Base-by-base conservation (phyloP, 1,140 invertebrate species). In the Drosophila navojoa region DNA sequence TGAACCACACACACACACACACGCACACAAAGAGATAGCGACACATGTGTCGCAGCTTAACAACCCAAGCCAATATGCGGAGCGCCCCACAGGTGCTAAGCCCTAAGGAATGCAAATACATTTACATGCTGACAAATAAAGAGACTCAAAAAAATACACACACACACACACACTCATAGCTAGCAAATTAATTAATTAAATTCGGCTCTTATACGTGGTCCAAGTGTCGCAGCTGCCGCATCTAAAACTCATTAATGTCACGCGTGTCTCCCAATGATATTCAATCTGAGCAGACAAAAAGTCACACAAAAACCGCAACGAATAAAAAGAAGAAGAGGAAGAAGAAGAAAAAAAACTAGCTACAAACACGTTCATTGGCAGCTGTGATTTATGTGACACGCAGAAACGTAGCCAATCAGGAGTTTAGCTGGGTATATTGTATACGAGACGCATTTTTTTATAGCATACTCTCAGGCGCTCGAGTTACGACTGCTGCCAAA, bases 111-210 rank as follows among this genome's bases (percentile, higher is more conserved):
- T 15, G 32, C 32, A 66, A 79, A 72, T 70, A 64, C 52, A 64
- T 69, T 74, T 64, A 53, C 66, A 66, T 79, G 59, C 63, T 19
- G 29, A 16, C 38, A 29, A 35, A 47, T 16, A 19, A 16, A 38
- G 7, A 29, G 42, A 38, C 35, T 3, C 35, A 38, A 11, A 11
- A 44, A 22, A 4, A 38, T 9, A 35, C 15, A 35, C 5, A 7
- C 13, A 7, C n/a, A 35, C 3, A 45, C 82, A 87, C 75, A 50
- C 52, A 62, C 58, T 71, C 76, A 81, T 71, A 87, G 81, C 78
- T 70, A 79, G 76, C 64, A 85, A 81, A 86, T 86, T 87, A 87
- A 86, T 86, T 86, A 86, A 86, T 86, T 81, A 86, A 87, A 79
- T 55, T 82, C 64, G 79, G 69, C 67, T 78, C 61, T 47, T 57